phyloP scores from a whole-genome alignment of 2,888 invertebrate genomes.

The Augochlorella aurata region DNA sequence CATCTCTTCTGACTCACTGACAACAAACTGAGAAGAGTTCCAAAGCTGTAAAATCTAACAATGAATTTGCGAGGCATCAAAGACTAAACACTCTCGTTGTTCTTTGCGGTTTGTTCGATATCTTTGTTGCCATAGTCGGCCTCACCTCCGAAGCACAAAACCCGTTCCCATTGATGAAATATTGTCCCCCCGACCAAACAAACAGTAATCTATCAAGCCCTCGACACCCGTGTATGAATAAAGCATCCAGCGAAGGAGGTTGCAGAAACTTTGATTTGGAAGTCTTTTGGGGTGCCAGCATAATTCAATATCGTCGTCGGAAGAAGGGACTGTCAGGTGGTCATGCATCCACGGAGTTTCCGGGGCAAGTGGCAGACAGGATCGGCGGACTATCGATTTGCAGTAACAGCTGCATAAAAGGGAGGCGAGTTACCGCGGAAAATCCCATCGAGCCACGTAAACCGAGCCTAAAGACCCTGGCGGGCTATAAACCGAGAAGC shows the following conservation, averaged over 20 bases:
- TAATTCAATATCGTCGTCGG: background rate
- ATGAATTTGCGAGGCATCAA: background rate
- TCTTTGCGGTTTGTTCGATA: conserved; percentile 64
- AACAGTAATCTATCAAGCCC: background rate
- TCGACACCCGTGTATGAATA: background rate
- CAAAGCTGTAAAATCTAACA: background rate
- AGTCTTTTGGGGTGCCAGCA: background rate
- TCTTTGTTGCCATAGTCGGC: conserved; percentile 58
- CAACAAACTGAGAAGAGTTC: background rate
- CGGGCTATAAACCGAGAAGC: conserved; percentile 55
- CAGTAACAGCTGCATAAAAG: conserved; percentile 46
- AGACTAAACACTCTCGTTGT: background rate
- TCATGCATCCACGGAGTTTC: background rate
- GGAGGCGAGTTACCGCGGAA: conserved; percentile 21
- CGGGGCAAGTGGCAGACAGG: background rate
- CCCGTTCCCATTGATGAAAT: background rate
- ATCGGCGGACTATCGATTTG: conserved; percentile 52
- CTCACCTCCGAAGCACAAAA: background rate
- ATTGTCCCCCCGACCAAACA: background rate
- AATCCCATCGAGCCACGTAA: conserved; percentile 53
- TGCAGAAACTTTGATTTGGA: background rate
- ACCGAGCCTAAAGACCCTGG: conserved; percentile 45
- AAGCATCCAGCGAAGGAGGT: background rate
- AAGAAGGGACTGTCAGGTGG: background rate
- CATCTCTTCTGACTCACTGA: conserved; percentile 37